Conservation (phyloP, 2,888 invertebrate species). For the Aphelenchoides bicaudatus region DNA sequence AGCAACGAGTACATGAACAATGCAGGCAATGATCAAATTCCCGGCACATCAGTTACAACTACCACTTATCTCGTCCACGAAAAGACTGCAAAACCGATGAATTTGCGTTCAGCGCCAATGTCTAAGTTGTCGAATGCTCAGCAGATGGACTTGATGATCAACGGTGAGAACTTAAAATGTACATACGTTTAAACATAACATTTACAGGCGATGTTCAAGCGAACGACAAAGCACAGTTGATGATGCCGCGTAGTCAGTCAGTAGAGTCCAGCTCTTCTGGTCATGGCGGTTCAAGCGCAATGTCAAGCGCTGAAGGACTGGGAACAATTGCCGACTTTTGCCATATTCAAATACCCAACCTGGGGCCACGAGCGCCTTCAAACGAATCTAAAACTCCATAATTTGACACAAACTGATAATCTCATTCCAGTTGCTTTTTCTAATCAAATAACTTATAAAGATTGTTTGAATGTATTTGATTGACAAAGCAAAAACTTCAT, state of each 20-base stretch:
- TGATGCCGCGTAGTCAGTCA: conserved; percentile 31
- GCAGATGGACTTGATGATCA: background rate
- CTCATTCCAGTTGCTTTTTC: no score
- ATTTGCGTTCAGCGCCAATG: background rate
- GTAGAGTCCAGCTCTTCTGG: conserved; percentile 40
- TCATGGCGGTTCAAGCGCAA: conserved; percentile 41
- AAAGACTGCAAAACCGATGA: background rate
- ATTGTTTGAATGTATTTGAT: no score
- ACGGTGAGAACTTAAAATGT: background rate
- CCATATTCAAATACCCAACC: background rate
- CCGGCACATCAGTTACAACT: background rate
- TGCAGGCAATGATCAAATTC: background rate
- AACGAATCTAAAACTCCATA: conserved; percentile 4
- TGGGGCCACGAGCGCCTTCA: background rate
- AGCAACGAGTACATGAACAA: conserved; percentile 19
- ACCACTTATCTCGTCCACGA: background rate
- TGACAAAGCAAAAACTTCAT: no score
- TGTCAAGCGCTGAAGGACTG: conserved; percentile 40
- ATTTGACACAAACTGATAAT: no score
- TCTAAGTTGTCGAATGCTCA: background rate
- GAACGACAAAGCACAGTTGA: background rate
- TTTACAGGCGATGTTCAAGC: conserved; percentile 3
- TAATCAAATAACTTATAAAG: no score
- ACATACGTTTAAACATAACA: background rate
- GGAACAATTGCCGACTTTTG: conserved; percentile 28